A percentile compares a stretch with the other conserved stretches of the same genome.
These are phyloP conservation scores for Podarcis cretensis DNA, from an alignment of 2,113 vertebrate genomes.

Conservation along the genomic window DNA sequence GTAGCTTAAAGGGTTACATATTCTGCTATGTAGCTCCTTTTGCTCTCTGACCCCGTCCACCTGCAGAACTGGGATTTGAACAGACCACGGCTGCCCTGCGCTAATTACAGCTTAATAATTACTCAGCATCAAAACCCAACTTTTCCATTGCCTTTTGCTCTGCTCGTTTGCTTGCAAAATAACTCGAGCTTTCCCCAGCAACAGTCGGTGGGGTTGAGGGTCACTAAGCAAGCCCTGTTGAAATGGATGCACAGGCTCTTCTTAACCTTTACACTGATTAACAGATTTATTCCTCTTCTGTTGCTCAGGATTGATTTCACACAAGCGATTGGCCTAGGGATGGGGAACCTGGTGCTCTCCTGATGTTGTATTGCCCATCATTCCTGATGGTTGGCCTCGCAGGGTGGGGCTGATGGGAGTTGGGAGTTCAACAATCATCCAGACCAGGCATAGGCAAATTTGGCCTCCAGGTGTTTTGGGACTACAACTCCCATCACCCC, in stretches of 20 bases:
- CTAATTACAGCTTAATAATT: conserved; percentile 73
- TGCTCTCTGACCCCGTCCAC: conserved; percentile 56
- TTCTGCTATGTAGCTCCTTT: conserved; percentile 2
- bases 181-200: conserved; percentile 53
- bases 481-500: no score
- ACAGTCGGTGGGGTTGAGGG: conserved; percentile 44
- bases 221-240: conserved; percentile 44
- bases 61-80: conserved; percentile 50
- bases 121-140: conserved; percentile 60
- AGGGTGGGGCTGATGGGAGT: no score
- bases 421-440: no score
- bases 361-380: no score
- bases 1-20: not conserved
- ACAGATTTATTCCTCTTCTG: not conserved
- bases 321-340: not conserved
- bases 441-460: no score
- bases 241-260: conserved; percentile 55
- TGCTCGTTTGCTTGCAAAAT: conserved; percentile 54
- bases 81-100: conserved; percentile 48
- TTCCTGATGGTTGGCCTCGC: no score
- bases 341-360: no score
- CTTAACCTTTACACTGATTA: conserved; percentile 35
- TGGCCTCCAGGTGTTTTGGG: no score
- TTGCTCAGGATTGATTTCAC: not conserved
- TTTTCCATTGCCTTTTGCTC: conserved; percentile 58